These are phyloP conservation scores for Patella vulgata DNA, from an alignment of 1,140 invertebrate genomes.

Conservation along the genomic window DNA sequence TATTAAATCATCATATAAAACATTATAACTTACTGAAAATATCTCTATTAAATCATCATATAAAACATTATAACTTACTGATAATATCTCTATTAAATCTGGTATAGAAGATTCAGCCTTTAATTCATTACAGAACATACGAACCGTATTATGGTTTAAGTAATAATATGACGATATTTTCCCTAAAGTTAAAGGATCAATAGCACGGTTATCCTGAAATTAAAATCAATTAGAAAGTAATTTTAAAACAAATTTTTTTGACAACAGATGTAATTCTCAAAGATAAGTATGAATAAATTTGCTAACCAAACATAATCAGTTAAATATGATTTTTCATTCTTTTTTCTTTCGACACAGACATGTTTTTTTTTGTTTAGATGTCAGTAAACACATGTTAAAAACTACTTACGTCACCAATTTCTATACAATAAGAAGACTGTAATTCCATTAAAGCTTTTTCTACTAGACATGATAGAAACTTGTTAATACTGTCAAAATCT, in stretches of 20 bases:
- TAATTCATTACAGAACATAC: slow-evolving; percentile 81
- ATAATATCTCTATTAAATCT: slow-evolving; percentile 83
- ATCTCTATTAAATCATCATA: no score
- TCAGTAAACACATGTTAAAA: no score
- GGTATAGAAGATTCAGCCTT: slow-evolving; percentile 74
- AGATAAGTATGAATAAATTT: neutral
- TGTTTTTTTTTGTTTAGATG: neutral
- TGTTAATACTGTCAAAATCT: slow-evolving; percentile 78
- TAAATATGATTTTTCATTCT: neutral
- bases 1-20: no score
- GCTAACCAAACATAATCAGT: neutral
- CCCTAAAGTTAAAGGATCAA: slow-evolving; percentile 87
- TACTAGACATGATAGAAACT: slow-evolving; percentile 75
- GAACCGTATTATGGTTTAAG: slow-evolving; percentile 90
- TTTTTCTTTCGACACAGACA: no score
- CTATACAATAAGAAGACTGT: slow-evolving; percentile 80
- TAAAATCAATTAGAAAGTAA: neutral
- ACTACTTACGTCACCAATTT: slow-evolving; percentile 68
- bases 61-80: no score
- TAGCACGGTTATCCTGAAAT: slow-evolving; percentile 74
- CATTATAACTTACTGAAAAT: no score
- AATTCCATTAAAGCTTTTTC: slow-evolving; percentile 81
- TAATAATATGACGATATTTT: slow-evolving; percentile 97
- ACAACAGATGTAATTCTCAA: neutral
- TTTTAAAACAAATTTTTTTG: neutral